Percentiles rank a stretch among this genome's conserved stretches.
Conservation (phyloP, 2,888 invertebrate species). For the Polydrusus cervinus region DNA sequence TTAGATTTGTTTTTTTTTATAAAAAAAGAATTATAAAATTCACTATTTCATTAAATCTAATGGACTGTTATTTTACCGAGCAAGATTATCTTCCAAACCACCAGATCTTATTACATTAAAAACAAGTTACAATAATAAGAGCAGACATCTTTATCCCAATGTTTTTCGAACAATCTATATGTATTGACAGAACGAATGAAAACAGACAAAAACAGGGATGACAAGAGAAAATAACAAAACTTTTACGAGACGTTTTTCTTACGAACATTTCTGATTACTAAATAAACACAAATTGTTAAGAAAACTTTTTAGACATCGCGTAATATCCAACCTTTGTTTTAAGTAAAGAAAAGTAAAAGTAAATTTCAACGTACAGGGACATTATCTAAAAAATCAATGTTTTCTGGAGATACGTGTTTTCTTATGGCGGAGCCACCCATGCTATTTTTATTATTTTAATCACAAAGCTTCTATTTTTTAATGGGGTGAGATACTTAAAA, state of each 20-base stretch:
- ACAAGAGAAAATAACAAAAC: constrained; percentile 8
- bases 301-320: constrained; percentile 7
- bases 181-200: constrained; percentile 9
- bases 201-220: neutral
- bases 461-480: too few relatives aligned
- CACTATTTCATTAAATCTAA: too few relatives aligned
- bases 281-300: constrained; percentile 9
- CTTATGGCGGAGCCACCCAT: too few relatives aligned
- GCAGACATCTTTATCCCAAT: neutral
- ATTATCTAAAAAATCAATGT: too few relatives aligned
- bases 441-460: too few relatives aligned
- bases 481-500: too few relatives aligned
- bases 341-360: neutral
- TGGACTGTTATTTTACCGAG: too few relatives aligned
- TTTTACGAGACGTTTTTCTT: neutral
- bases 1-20: too few relatives aligned
- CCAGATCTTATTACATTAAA: neutral
- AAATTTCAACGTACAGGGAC: too few relatives aligned
- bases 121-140: neutral
- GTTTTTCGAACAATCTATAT: constrained; percentile 4
- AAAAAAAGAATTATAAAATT: too few relatives aligned
- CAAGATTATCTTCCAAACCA: too few relatives aligned
- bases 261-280: constrained; percentile 2
- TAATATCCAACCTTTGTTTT: constrained; percentile 2
- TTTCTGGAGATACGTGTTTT: too few relatives aligned